These are phyloP conservation scores for Colistium nudipinnis DNA, from an alignment of 2,113 vertebrate genomes.

Conservation along the genomic window DNA sequence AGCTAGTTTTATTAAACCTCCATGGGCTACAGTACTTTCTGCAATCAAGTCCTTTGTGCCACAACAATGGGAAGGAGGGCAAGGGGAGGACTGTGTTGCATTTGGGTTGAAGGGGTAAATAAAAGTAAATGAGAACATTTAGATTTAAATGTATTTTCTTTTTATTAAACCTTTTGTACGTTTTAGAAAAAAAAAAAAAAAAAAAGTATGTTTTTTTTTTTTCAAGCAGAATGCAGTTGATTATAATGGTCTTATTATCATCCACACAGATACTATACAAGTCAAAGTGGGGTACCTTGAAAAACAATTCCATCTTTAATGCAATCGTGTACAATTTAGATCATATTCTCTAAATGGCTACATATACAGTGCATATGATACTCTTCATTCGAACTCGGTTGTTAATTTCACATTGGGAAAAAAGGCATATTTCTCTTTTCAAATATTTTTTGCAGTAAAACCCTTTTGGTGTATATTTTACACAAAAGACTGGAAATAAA, in stretches of 20 bases:
- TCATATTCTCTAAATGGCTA: not conserved
- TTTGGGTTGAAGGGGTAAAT: conserved; percentile 17
- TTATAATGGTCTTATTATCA: not conserved
- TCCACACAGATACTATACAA: not conserved
- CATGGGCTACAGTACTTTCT: conserved; percentile 41
- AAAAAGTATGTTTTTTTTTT: too few relatives aligned
- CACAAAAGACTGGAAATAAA: conserved; percentile 48
- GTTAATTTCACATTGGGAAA: not conserved
- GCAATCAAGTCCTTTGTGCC: conserved; percentile 48
- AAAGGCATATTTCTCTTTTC: conserved; percentile 13
- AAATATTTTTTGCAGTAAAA: conserved; percentile 6
- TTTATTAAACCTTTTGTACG: not conserved
- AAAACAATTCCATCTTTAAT: not conserved
- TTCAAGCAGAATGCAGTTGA: not conserved
- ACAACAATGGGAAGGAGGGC: conserved; percentile 1
- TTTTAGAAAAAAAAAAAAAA: not conserved
- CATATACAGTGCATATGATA: too few relatives aligned
- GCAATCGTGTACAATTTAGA: not conserved
- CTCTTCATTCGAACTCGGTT: too few relatives aligned
- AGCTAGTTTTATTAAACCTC: conserved; percentile 70
- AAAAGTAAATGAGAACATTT: not conserved
- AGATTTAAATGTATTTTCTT: conserved; percentile 6
- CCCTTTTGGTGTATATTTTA: conserved; percentile 51
- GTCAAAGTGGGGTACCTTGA: not conserved
- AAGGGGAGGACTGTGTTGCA: not conserved